These are phyloP conservation scores for Leptopterna dolabrata DNA, from an alignment of 2,888 invertebrate genomes.

Conservation along the genomic window DNA sequence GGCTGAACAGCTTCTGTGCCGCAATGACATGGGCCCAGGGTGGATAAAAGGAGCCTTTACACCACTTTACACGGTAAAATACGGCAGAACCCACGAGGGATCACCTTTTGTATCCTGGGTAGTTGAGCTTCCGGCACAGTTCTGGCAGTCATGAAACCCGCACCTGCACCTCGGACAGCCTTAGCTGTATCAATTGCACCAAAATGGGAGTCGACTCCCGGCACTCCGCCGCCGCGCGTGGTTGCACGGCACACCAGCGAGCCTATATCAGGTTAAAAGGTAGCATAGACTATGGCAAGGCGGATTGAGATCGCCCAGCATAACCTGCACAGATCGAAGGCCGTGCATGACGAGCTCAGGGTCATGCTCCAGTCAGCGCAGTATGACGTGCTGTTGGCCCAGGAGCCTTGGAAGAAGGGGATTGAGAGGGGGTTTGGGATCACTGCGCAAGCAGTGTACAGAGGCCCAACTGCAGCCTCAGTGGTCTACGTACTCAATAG, in stretches of 20 bases:
- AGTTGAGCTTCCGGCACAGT: slow-evolving; percentile 2
- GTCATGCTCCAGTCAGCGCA: background rate
- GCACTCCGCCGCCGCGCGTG: background rate
- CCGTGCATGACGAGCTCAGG: background rate
- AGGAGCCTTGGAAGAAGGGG: background rate
- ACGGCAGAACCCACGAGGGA: background rate
- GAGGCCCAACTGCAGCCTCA: background rate
- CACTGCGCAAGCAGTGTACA: background rate
- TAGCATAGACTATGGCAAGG: background rate
- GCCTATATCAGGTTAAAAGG: background rate
- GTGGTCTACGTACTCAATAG: background rate
- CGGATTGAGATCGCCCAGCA: background rate
- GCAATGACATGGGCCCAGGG: background rate
- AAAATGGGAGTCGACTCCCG: background rate
- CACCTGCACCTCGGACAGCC: background rate
- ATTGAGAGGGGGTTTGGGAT: background rate
- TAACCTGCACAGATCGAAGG: background rate
- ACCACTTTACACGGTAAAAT: slow-evolving; percentile 1
- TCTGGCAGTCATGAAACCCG: background rate
- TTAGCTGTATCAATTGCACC: background rate
- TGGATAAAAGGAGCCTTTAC: background rate
- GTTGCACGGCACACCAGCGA: background rate
- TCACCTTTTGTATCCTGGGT: background rate
- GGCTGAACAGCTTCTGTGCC: background rate
- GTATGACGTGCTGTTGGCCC: background rate